Percentiles rank a stretch among this genome's conserved stretches.
These are phyloP conservation scores for Sesia apiformis DNA, from an alignment of 2,888 invertebrate genomes.

Conservation along the genomic window DNA sequence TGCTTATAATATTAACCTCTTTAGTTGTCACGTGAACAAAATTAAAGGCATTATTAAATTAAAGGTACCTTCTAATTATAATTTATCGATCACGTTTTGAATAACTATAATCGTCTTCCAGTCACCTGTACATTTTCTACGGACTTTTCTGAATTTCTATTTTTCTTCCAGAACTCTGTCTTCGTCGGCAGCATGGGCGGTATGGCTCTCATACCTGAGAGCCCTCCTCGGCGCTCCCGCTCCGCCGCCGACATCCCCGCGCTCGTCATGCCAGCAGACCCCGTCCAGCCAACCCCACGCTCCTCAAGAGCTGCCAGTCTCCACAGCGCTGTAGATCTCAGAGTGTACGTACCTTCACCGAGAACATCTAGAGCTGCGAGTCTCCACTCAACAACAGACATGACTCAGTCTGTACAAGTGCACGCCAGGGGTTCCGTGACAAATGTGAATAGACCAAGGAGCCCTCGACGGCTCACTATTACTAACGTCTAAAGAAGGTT, in stretches of 20 bases:
- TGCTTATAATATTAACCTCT: too few species aligned
- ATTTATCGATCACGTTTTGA: too few species aligned
- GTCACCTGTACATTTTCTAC: too few species aligned
- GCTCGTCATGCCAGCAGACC: conserved; percentile 72
- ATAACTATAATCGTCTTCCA: too few species aligned
- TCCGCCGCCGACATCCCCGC: conserved; percentile 90
- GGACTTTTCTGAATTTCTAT: neutral
- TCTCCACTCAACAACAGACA: conserved; percentile 53
- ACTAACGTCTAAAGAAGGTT: conserved; percentile 10
- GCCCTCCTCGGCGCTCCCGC: conserved; percentile 84
- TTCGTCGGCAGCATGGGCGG: conserved; percentile 84
- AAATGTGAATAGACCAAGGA: conserved; percentile 51
- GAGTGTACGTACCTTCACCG: conserved; percentile 52
- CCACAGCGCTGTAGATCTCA: conserved; percentile 58
- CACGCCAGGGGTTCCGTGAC: conserved; percentile 52
- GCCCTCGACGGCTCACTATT: conserved; percentile 53
- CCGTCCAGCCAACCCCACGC: conserved; percentile 41
- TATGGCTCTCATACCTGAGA: conserved; percentile 79
- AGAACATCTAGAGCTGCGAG: conserved; percentile 57
- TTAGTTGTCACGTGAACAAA: too few species aligned
- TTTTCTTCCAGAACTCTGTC: conserved; percentile 82
- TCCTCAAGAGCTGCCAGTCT: conserved; percentile 62
- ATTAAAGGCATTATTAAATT: too few species aligned
- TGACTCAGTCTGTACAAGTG: conserved; percentile 54
- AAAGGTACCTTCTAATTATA: too few species aligned